Conservation (phyloP, 2,888 invertebrate species). For the Callyntrura guangdongensis region DNA sequence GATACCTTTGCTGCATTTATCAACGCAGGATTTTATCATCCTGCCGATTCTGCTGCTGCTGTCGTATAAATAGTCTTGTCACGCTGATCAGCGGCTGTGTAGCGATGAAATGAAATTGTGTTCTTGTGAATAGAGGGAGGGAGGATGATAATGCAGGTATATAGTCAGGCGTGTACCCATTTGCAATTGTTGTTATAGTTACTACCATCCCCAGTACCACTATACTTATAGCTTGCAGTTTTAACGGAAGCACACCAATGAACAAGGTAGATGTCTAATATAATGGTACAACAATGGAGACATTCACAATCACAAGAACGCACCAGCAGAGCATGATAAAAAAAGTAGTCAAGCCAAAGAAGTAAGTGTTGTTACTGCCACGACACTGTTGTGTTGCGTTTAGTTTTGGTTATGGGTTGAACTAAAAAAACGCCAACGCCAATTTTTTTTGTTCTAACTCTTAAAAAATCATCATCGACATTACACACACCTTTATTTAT, state of each 20-base stretch:
- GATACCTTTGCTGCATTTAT: constrained; percentile 9
- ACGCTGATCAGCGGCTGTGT: not conserved
- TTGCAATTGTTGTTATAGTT: constrained; percentile 4
- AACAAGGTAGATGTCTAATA: not conserved
- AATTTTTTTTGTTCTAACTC: not conserved
- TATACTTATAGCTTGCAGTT: not conserved
- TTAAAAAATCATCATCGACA: not conserved
- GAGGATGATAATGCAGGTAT: not conserved
- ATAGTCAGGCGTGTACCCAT: constrained; percentile 22
- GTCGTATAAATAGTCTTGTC: not conserved
- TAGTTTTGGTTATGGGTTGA: constrained; percentile 28
- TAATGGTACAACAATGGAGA: constrained; percentile 12
- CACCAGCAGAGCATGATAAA: not conserved
- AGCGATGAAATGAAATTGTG: not conserved
- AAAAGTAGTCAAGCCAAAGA: too few relatives aligned
- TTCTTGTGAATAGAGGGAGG: not conserved
- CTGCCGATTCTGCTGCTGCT: not conserved
- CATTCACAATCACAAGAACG: not conserved
- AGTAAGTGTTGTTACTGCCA: too few relatives aligned
- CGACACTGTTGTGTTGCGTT: not conserved
- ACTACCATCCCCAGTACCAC: not conserved
- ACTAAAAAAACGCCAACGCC: constrained; percentile 21
- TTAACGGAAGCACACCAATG: constrained; percentile 27
- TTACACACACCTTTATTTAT: constrained; percentile 4
- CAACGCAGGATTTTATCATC: not conserved